These are phyloP conservation scores for Lepilemur septentrionalis DNA, from an alignment of 2,797 vertebrate species.

Conservation along the genomic window DNA sequence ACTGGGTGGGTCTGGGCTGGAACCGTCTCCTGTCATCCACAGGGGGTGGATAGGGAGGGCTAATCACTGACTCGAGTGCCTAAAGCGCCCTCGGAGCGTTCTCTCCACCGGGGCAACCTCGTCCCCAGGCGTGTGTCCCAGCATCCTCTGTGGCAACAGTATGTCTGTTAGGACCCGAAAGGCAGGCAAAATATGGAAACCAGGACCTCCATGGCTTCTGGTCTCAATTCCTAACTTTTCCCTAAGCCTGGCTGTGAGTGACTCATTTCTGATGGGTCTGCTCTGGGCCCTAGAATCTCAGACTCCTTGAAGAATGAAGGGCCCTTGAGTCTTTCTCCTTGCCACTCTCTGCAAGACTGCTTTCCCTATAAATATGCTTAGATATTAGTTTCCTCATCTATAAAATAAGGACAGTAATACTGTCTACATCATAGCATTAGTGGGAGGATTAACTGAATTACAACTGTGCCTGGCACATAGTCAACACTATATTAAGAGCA, in stretches of 20 bases:
- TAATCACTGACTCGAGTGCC: not conserved
- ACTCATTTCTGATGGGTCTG: not conserved
- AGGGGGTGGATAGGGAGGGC: not conserved
- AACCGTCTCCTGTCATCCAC: fast-evolving
- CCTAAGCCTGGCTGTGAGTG: not conserved
- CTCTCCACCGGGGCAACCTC: not conserved
- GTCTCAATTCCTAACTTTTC: not conserved
- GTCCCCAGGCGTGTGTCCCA: not conserved
- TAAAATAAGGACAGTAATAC: not conserved
- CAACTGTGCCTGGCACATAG: fast-evolving
- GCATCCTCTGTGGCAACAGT: not conserved
- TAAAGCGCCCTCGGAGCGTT: fast-evolving
- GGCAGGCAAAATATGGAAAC: not conserved
- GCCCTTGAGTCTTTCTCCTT: not conserved
- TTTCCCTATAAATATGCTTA: not conserved
- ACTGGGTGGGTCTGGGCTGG: conserved; percentile 89
- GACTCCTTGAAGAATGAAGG: not conserved
- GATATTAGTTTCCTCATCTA: not conserved
- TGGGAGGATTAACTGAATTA: not conserved
- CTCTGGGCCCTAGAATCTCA: not conserved
- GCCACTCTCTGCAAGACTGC: not conserved
- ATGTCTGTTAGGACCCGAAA: not conserved
- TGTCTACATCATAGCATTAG: fast-evolving
- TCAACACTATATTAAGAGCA: fast-evolving
- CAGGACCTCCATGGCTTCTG: not conserved